These are phyloP conservation scores for Oreochromis aureus DNA, from an alignment of 2,113 vertebrate genomes.

Conservation along the genomic window DNA sequence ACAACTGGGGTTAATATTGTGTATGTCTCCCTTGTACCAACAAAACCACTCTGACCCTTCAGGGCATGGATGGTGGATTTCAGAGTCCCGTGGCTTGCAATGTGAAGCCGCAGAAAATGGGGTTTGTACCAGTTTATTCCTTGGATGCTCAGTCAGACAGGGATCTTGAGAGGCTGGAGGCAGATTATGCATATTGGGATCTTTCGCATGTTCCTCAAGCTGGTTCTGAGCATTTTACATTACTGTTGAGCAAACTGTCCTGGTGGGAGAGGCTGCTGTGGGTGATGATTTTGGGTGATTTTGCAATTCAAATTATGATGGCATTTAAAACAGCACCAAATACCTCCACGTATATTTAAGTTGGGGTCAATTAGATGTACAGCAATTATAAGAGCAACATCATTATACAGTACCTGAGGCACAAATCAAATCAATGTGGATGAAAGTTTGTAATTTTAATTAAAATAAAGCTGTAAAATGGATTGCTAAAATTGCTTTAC, in stretches of 20 bases:
- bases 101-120: not conserved
- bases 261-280: not conserved
- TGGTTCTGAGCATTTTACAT: not conserved
- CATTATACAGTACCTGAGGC: rapidly evolving
- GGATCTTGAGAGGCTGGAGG: not conserved
- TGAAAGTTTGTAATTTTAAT: rapidly evolving
- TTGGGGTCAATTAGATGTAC: not conserved
- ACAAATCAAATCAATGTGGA: not conserved
- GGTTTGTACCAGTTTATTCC: not conserved
- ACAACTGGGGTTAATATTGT: not conserved
- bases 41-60: not conserved
- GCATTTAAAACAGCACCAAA: rapidly evolving
- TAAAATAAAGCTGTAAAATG: not conserved
- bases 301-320: not conserved
- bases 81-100: not conserved
- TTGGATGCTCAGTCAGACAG: not conserved
- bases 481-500: not conserved
- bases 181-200: not conserved
- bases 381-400: not conserved
- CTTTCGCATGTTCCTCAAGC: not conserved
- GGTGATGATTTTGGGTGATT: not conserved
- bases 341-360: not conserved
- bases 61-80: not conserved
- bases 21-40: not conserved
- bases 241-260: not conserved